Evolutionary conservation across 2,888 invertebrate species (phyloP), one percentile per base, ranked within the genome.

Genomic region (Acanthosepion esculentum): DNA sequence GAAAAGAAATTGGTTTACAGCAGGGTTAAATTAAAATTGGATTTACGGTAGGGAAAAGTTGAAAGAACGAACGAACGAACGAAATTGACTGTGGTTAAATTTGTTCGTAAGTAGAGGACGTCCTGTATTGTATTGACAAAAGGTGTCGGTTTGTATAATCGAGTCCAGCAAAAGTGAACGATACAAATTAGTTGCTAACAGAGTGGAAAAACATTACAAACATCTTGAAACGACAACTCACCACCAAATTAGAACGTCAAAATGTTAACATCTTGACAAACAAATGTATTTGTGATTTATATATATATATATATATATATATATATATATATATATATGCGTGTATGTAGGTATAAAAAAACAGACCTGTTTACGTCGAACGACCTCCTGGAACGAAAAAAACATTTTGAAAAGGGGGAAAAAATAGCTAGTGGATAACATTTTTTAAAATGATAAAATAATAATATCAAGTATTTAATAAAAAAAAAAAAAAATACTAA

Each of bases 341-440:
- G n/a, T 33, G n/a, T 78, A n/a, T 78, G 33, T 78, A 78, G 2
- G 78, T 29, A 78, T 78, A 78, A 12, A 78, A 10, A 78, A 78
- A 78, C 78, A 78, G 33, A 78, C 78, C 33, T 78, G 78, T 78
- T 78, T 78, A 78, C 33, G 33, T 78, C 15, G 33, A 4, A 33
- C n/a, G 78, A 78, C 78, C 78, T 78, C 78, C 78, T 78, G 78
- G n/a, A 78, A 78, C n/a, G 78, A n/a, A 78, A 78, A 78, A 59
- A 64, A 64, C 29, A 12, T 64, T 26, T 64, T 64, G 26, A 64
- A 64, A 64, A 64, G 7, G 64, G 64, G 0, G 29, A 26, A 26
- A 26, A 26, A 64, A 26, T n/a, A 33, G n/a, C 29, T 78, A 2
- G 10, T 15, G 78, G n/a, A n/a, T 78, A 59, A 59, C 6, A 6